Conservation (phyloP, 2,888 invertebrate genomes). For the Lepidonotus clava region DNA sequence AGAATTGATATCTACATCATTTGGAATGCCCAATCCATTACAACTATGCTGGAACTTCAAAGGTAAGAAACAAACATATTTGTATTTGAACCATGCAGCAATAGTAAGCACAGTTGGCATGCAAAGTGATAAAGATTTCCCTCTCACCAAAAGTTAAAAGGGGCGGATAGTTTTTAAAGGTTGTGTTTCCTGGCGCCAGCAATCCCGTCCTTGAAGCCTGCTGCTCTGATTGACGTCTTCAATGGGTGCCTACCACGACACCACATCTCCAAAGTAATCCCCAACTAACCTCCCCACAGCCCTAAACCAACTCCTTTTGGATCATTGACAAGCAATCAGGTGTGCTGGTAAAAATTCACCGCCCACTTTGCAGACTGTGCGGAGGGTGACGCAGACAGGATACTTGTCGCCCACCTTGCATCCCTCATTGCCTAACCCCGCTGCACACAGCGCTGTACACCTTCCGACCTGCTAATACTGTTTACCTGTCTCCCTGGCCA, state of each 20-base stretch:
- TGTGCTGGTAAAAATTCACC: neutral
- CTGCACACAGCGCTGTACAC: neutral
- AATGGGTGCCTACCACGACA: neutral
- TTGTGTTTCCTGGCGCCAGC: too few relatives aligned
- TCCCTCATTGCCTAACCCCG: neutral
- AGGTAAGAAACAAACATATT: too few relatives aligned
- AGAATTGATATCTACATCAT: too few relatives aligned
- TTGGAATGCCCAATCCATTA: too few relatives aligned
- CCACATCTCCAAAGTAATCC: neutral
- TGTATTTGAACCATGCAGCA: too few relatives aligned
- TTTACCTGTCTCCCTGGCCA: neutral
- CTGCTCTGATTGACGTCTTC: neutral
- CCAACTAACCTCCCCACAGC: neutral
- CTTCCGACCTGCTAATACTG: slow-evolving; percentile 11
- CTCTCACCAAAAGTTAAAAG: too few relatives aligned
- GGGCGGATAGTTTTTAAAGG: too few relatives aligned
- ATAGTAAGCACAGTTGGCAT: too few relatives aligned
- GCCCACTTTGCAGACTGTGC: neutral
- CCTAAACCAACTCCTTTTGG: neutral
- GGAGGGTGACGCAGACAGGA: neutral
- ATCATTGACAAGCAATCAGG: slow-evolving; percentile 2
- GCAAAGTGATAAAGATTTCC: too few relatives aligned
- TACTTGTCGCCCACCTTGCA: neutral
- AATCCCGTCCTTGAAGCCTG: too few relatives aligned
- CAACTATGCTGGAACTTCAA: too few relatives aligned